Base-by-base conservation (phyloP, 2,888 invertebrate genomes). In the Cerastoderma edule region DNA sequence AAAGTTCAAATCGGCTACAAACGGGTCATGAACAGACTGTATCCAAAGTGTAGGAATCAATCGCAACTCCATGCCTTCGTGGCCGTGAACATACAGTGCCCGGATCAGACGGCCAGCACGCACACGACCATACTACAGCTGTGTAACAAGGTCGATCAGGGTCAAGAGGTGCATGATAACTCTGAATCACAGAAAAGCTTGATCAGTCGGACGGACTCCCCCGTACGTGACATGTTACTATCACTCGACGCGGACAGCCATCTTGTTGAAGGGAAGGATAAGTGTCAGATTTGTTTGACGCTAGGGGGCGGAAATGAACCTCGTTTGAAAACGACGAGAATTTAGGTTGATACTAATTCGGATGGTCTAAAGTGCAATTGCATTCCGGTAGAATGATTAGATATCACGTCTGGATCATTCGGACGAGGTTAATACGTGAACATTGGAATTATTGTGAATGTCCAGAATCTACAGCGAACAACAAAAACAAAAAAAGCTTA, bases 1-100 rank as follows among this genome's bases (percentile, higher is more conserved):
- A 83, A 85, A 27, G 87, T 89, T 24, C 85, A 86, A 69, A 70
- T 72, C 8, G 88, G 88, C 22, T 89, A 88, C 60, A 56, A 28
- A 50, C 67, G 60, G 16, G 60, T 60, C 8, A 39, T 60, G 60
- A 60, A 60, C 33, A 35, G 60, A 39, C 27, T 60, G 5, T 39
- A 60, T n/a, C 60, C 60, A 6, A 60, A 60, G 16, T 60, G 60
- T 39, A 39, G 60, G 22, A 60, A 60, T 22, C 60, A 60, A 28
- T 24, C 39, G 35, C 60, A 39, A 2, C 28, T 60, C 19, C 60
- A 35, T 22, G 39, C 35, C 27, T 60, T 60, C 24, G 33, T 60
- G 2, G 60, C 60, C 27, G 35, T 60, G 39, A 60, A 60, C 39
- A 60, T 60, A 33, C 35, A 60, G 39, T 60, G 60, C 27, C 60